Evolutionary conservation across 2,113 vertebrate species (phyloP).

Genomic region (Platichthys stellatus): DNA sequence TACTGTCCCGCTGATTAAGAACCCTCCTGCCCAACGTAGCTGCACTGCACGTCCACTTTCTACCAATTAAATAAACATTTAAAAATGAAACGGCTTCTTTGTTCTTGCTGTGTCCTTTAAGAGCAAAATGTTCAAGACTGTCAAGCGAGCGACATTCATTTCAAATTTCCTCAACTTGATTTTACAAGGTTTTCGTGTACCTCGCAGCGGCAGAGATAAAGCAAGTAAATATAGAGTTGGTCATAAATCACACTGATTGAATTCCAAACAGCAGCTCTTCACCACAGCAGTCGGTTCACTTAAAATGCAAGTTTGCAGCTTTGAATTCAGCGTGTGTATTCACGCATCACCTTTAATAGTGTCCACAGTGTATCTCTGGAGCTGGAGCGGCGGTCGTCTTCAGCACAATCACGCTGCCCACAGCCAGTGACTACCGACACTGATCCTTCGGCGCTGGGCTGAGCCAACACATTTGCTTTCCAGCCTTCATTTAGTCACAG

Average conservation of each 20-base stretch:
- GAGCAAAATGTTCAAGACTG: neutral
- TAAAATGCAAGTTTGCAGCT: slow-evolving; percentile 40
- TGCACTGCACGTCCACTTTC: neutral
- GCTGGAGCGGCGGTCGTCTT: slow-evolving; percentile 6
- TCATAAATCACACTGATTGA: slow-evolving; percentile 60
- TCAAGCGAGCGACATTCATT: neutral
- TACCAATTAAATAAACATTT: slow-evolving; percentile 10
- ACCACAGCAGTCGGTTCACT: slow-evolving; percentile 9
- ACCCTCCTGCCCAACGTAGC: neutral
- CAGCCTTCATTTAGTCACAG: slow-evolving; percentile 29
- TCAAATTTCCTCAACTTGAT: slow-evolving; percentile 31
- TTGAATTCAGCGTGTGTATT: slow-evolving; percentile 37
- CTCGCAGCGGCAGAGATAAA: slow-evolving; percentile 59
- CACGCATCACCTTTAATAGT: slow-evolving; percentile 37
- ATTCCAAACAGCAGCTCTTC: slow-evolving; percentile 40
- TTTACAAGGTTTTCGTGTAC: slow-evolving; percentile 39
- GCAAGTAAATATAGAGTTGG: slow-evolving; percentile 13
- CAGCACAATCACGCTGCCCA: slow-evolving; percentile 42
- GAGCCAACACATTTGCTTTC: slow-evolving; percentile 11
- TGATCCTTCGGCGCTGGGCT: slow-evolving; percentile 25
- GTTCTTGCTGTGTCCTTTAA: slow-evolving; percentile 36
- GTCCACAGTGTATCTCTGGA: slow-evolving; percentile 7
- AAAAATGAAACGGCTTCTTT: neutral
- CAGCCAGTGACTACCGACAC: slow-evolving; percentile 49
- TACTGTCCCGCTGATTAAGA: slow-evolving; percentile 32